These are phyloP conservation scores for Podilymbus podiceps DNA, from an alignment of 2,113 vertebrate genomes.

Conservation along the genomic window DNA sequence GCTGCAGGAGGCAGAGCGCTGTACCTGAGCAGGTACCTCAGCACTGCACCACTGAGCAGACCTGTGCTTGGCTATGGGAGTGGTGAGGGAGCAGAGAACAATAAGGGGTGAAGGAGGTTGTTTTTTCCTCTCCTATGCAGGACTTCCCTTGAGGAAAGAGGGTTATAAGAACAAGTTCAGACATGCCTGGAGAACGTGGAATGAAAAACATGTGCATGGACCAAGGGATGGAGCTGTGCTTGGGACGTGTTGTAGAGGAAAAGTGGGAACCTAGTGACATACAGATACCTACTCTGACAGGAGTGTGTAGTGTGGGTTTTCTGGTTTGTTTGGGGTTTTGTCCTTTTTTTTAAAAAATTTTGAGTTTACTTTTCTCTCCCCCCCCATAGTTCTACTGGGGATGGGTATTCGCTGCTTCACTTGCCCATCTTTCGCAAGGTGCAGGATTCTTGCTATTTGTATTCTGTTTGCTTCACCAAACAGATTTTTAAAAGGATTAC, in stretches of 20 bases:
- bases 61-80: not conserved
- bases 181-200: slow-evolving; percentile 25
- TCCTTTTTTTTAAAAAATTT: no score
- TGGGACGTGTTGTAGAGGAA: not conserved
- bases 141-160: not conserved
- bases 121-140: not conserved
- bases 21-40: not conserved
- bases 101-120: not conserved
- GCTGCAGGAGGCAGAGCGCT: not conserved
- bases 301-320: not conserved
- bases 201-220: not conserved
- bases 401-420: not conserved
- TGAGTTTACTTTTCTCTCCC: not conserved
- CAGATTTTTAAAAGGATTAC: not conserved
- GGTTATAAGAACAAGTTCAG: slow-evolving; percentile 17
- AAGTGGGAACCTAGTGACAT: not conserved
- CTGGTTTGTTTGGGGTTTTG: no score
- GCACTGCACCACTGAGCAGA: not conserved
- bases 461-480: not conserved
- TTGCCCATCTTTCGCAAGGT: not conserved
- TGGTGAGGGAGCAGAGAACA: not conserved
- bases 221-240: not conserved
- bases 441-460: not conserved
- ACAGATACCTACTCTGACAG: not conserved
- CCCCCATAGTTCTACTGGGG: not conserved